These are phyloP conservation scores for Barnardius zonarius DNA, from an alignment of 2,113 vertebrate species.

Conservation along the genomic window DNA sequence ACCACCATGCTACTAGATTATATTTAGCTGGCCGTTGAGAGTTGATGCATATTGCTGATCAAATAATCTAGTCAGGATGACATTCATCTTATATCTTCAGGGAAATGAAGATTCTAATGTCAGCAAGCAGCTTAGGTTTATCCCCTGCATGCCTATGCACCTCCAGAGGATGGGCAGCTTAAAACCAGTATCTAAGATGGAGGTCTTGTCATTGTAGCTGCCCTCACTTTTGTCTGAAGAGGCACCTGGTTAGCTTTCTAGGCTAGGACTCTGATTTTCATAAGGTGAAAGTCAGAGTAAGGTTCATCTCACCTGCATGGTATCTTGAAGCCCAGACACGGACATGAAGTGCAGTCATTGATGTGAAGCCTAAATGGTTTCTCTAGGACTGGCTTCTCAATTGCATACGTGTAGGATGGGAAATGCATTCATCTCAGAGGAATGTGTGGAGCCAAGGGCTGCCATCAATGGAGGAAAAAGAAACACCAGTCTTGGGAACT, in stretches of 20 bases:
- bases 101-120: background rate
- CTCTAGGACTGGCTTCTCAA: background rate
- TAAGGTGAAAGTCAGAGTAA: background rate
- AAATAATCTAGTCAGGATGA: background rate
- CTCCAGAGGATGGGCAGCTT: background rate
- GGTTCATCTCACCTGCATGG: background rate
- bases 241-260: background rate
- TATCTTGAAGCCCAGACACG: background rate
- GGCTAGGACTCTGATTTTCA: background rate
- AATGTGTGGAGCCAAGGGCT: background rate
- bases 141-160: background rate
- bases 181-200: background rate
- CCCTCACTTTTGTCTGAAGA: background rate
- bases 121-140: background rate
- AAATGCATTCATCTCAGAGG: background rate
- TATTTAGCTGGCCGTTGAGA: background rate
- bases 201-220: background rate
- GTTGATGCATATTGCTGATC: background rate
- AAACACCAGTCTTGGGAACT: background rate
- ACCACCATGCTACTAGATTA: background rate
- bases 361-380: background rate
- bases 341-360: background rate
- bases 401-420: background rate
- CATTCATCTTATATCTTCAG: background rate
- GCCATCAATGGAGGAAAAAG: accelerated